A percentile compares a stretch with the other conserved stretches of the same genome.
Conservation (phyloP, 2,888 invertebrate genomes). For the Ochropleura plecta region DNA sequence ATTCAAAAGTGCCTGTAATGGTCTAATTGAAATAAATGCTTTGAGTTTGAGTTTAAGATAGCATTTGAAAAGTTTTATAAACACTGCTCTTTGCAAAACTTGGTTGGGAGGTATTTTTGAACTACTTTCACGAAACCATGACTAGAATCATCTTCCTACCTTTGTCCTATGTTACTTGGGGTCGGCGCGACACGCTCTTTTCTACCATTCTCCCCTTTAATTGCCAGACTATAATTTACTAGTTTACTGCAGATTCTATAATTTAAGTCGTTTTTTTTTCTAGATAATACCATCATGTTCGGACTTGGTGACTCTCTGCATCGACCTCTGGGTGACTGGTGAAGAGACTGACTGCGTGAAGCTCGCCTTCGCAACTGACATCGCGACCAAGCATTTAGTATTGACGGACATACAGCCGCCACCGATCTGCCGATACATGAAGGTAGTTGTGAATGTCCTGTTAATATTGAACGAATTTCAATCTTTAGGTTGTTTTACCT, state of each 20-base stretch:
- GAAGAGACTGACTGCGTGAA: conserved; percentile 96
- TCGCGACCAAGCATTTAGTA: conserved; percentile 95
- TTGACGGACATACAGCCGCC: conserved; percentile 97
- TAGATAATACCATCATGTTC: conserved; percentile 94
- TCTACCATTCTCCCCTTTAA: too few relatives aligned
- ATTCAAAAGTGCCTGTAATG: too few relatives aligned
- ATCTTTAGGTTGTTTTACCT: background rate
- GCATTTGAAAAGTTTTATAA: background rate
- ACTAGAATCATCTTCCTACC: background rate
- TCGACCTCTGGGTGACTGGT: conserved; percentile 97
- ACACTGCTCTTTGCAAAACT: too few relatives aligned
- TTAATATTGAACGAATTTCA: background rate
- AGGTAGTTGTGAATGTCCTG: conserved; percentile 88
- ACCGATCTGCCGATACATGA: conserved; percentile 96
- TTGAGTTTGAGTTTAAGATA: too few relatives aligned
- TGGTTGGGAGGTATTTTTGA: background rate
- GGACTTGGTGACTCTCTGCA: conserved; percentile 95
- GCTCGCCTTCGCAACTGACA: conserved; percentile 96
- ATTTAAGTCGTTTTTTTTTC: background rate
- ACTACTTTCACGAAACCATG: background rate
- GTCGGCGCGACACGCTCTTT: too few relatives aligned
- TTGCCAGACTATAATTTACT: too few relatives aligned
- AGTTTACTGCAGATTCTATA: background rate
- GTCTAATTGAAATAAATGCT: too few relatives aligned
- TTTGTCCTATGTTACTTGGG: too few relatives aligned